phyloP scores from a whole-genome alignment of 2,113 vertebrate genomes.

The Daphoenositta chrysoptera region DNA sequence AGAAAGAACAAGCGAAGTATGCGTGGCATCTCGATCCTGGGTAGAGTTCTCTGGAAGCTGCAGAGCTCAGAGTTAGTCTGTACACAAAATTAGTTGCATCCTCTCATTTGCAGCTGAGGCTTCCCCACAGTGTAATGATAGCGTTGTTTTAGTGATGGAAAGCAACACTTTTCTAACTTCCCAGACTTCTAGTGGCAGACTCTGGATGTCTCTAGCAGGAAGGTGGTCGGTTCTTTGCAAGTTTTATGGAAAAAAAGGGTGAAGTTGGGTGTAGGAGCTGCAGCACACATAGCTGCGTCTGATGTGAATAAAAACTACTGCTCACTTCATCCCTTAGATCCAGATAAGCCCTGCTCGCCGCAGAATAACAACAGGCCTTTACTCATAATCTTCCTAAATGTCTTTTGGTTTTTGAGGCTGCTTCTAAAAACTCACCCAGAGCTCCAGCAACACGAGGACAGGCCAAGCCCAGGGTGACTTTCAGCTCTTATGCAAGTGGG shows the following conservation, averaged over 20 bases:
- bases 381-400: neutral
- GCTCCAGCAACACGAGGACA: neutral
- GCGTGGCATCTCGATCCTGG: constrained; percentile 23
- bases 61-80: neutral
- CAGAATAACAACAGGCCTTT: neutral
- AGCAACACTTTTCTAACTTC: neutral
- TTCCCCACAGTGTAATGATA: neutral
- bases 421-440: neutral
- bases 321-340: neutral
- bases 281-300: neutral
- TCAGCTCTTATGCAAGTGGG: constrained; percentile 17
- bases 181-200: neutral
- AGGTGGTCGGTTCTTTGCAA: neutral
- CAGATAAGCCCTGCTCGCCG: neutral
- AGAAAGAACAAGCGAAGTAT: constrained; percentile 28
- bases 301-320: neutral
- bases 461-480: neutral
- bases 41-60: neutral
- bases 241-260: neutral
- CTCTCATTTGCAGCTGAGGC: neutral
- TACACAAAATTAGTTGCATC: neutral
- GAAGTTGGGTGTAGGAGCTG: neutral
- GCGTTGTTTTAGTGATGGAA: neutral
- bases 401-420: neutral
- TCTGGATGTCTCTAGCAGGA: neutral